Percentiles rank a stretch among this genome's conserved stretches.
These are phyloP conservation scores for Campoletis sonorensis DNA, from an alignment of 1,140 invertebrate species.

Conservation along the genomic window DNA sequence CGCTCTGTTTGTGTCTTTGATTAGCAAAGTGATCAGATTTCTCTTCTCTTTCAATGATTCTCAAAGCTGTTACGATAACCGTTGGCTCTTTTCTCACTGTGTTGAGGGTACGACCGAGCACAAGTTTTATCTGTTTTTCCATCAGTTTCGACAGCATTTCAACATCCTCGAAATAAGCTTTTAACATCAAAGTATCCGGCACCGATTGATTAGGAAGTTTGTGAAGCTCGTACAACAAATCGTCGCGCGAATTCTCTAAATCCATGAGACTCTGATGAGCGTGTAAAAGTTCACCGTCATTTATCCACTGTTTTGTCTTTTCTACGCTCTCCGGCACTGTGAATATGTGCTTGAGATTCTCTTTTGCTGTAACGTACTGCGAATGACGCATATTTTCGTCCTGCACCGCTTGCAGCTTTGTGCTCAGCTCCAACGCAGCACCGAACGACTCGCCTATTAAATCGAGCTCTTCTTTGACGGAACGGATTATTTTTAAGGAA, in stretches of 20 bases:
- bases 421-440: slow-evolving; percentile 83
- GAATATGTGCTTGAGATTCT: slow-evolving; percentile 98
- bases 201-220: slow-evolving; percentile 94
- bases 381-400: slow-evolving; percentile 96
- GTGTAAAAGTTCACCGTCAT: slow-evolving; percentile 95
- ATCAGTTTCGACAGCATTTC: slow-evolving; percentile 93
- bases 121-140: slow-evolving; percentile 93
- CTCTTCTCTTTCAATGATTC: slow-evolving; percentile 98
- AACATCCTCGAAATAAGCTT: slow-evolving; percentile 97
- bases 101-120: slow-evolving; percentile 93
- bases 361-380: slow-evolving; percentile 97
- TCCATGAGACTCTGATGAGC: slow-evolving; percentile 97
- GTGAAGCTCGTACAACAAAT: slow-evolving; percentile 95
- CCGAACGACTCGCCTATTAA: slow-evolving; percentile 78
- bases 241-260: slow-evolving; percentile 97
- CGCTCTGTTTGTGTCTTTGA: slow-evolving; percentile 86
- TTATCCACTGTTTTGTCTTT: slow-evolving; percentile 95
- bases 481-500: slow-evolving; percentile 88
- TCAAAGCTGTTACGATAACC: slow-evolving; percentile 95
- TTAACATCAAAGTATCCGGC: slow-evolving; percentile 93
- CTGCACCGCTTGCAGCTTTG: slow-evolving; percentile 89
- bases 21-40: slow-evolving; percentile 90
- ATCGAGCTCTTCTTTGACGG: slow-evolving; percentile 82
- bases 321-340: slow-evolving; percentile 97
- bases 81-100: slow-evolving; percentile 97